Evolutionary conservation across 2,113 vertebrate genomes (phyloP), one percentile per base, ranked within the genome.

Genomic region (Syngnathus typhle): DNA sequence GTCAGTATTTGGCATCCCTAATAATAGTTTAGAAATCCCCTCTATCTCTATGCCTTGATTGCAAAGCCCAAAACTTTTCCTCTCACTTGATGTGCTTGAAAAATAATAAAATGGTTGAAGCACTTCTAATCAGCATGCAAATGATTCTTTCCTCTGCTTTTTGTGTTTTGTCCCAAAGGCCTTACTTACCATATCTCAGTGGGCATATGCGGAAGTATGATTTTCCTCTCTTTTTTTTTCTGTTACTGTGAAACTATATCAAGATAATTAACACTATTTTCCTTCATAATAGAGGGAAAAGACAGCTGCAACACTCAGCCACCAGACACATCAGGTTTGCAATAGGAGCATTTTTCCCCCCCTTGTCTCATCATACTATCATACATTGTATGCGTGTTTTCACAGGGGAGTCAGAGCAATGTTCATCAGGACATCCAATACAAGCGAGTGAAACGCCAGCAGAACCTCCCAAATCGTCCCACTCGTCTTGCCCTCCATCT

Each of bases 181-280:
- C 94, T 97, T 89, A 96, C 95, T 92, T 98, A 98, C 94, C 94
- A 91, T 92, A 92, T 98, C 77, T 95, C 95, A 78, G 86, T 98
- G 87, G 96, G 96, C 93, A 91, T 95, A 71, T 77, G 32, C 73
- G 94, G 94, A 93, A 95, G 95, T 98, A 98, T 86, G 95, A 95
- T 92, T 46, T 41, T 79, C 32, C 65, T 43, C 19, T 7, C 2
- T 37, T 15, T 38, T 51, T 15, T 19, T 11, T 49, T 38, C 54
- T 21, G 0, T n/a, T 21, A 37, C 64, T 38, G 6, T 21, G 9
- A 16, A 21, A 37, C 49, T 54, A 27, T 39, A 39, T 39, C 0
- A 62, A 44, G 12, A 37, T 55, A 32, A 21, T 18, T 76, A 19
- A 59, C 68, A 37, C 76, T 6, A 15, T 82, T 67, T 70, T 27